Evolutionary conservation across 2,888 invertebrate species (phyloP), one percentile per base, ranked within the genome.

Genomic region (Metopia argyrocephala): DNA sequence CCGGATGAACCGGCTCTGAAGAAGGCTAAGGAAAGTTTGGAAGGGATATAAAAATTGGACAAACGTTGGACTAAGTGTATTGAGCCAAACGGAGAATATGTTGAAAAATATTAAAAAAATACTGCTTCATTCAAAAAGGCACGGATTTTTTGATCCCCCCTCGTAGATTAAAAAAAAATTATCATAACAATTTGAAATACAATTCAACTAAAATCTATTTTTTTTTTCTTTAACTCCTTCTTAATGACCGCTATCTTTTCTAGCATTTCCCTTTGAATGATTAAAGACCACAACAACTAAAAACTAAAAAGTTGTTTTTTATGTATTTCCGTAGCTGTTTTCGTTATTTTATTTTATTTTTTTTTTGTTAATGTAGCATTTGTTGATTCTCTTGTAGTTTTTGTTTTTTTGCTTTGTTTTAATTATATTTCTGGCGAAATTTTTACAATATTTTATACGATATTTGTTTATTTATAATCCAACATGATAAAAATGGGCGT

Each of bases 401-500:
- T 64, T 61, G 64, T 61, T 71, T 61, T 20, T 61, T 62, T 56
- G 59, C 54, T 78, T 48, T 31, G 25, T 73, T 76, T 70, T 50
- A 65, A 69, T 50, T 78, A 75, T 75, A 69, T 75, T 74, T 27
- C 54, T 74, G 46, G 70, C 59, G 69, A 21, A 75, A 65, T 69
- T 75, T 27, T 73, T 61, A 27, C 28, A 25, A 25, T 12, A n/a
- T 52, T 28, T 68, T 62, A 25, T 21, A 54, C 20, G 45, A 54
- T 61, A 46, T 65, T 57, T 57, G 48, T 56, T 66, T 66, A 52
- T 68, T 65, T 74, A 59, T 45, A 59, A 70, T 28, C 25, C 28
- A 48, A 48, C 27, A 57, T 64, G 64, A 75, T 79, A 74, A 79
- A 79, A 75, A 75, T 75, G 79, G 70, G 61, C 75, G 79, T 79